Conservation (phyloP, 2,797 vertebrate species). For the Diplodus sargus region DNA sequence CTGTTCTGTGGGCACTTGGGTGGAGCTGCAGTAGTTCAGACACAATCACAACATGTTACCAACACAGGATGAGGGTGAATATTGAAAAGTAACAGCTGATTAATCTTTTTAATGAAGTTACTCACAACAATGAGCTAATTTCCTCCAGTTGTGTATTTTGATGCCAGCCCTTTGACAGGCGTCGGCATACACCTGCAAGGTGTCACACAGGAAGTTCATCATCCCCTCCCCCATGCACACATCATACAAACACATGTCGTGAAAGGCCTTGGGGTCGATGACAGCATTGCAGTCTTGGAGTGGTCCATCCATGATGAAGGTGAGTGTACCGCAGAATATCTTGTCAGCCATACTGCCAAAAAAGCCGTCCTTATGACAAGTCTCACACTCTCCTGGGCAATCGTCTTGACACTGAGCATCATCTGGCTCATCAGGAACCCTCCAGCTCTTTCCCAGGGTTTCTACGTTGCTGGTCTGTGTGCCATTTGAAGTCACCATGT, state of each 20-base stretch:
- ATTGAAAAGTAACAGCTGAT: not conserved
- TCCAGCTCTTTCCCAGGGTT: slow-evolving; percentile 82
- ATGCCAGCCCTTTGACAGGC: slow-evolving; percentile 78
- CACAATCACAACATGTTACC: slow-evolving; percentile 11
- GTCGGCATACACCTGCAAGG: slow-evolving; percentile 77
- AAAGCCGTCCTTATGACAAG: slow-evolving; percentile 51
- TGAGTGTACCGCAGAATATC: slow-evolving; percentile 57
- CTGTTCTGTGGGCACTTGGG: slow-evolving; percentile 82
- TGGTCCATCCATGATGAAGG: slow-evolving; percentile 63
- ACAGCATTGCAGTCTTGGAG: slow-evolving; percentile 71
- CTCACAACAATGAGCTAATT: slow-evolving; percentile 78
- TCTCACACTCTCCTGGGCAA: slow-evolving; percentile 63
- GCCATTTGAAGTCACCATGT: slow-evolving; percentile 49
- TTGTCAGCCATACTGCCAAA: slow-evolving; percentile 1
- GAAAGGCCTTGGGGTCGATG: slow-evolving; percentile 70
- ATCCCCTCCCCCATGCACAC: slow-evolving; percentile 75
- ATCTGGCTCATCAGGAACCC: slow-evolving; percentile 48
- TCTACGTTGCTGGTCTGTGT: not conserved
- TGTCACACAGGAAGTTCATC: slow-evolving; percentile 68
- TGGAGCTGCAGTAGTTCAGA: slow-evolving; percentile 23
- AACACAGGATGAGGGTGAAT: not conserved
- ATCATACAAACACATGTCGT: slow-evolving; percentile 81
- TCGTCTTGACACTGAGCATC: slow-evolving; percentile 71
- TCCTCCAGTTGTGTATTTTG: slow-evolving; percentile 79
- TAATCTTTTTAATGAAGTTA: slow-evolving; percentile 39